Conservation (phyloP, 92 coral and sea anemone species). For the Porites cylindrica region DNA sequence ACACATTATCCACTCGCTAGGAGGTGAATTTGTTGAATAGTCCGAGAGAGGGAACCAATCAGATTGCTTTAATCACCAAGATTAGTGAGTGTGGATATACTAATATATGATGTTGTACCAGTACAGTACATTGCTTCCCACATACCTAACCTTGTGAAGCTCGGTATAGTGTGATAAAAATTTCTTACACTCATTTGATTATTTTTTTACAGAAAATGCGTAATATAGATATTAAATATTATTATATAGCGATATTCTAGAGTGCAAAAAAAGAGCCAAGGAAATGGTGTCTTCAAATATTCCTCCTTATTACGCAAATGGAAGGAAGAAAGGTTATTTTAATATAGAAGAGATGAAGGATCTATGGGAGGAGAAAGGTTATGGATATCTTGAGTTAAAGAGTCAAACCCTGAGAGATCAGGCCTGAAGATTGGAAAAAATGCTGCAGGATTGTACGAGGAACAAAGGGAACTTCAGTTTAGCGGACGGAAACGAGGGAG, state of each 20-base stretch:
- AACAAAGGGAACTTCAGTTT: too few species aligned
- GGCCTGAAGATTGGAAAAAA: too few species aligned
- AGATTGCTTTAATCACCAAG: too few species aligned
- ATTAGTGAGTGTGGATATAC: background rate
- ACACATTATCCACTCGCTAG: too few species aligned
- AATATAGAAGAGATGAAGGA: background rate
- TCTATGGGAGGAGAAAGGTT: background rate
- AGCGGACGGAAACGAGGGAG: too few species aligned
- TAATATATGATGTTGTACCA: background rate
- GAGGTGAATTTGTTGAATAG: too few species aligned
- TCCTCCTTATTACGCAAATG: conserved; percentile 14
- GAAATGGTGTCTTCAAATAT: conserved; percentile 14
- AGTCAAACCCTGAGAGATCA: too few species aligned
- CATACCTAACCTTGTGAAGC: background rate
- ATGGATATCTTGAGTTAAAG: too few species aligned
- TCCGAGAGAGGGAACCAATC: too few species aligned
- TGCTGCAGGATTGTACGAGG: too few species aligned
- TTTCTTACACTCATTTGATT: background rate
- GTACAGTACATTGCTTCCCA: background rate
- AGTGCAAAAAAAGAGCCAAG: background rate
- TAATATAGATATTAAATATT: too few species aligned
- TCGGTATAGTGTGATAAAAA: background rate
- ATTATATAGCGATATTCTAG: background rate
- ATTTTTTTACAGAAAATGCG: too few species aligned
- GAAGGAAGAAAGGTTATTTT: conserved; percentile 37